Evolutionary conservation across 2,888 invertebrate genomes (phyloP).

Genomic region (Leucoptera coffeella): DNA sequence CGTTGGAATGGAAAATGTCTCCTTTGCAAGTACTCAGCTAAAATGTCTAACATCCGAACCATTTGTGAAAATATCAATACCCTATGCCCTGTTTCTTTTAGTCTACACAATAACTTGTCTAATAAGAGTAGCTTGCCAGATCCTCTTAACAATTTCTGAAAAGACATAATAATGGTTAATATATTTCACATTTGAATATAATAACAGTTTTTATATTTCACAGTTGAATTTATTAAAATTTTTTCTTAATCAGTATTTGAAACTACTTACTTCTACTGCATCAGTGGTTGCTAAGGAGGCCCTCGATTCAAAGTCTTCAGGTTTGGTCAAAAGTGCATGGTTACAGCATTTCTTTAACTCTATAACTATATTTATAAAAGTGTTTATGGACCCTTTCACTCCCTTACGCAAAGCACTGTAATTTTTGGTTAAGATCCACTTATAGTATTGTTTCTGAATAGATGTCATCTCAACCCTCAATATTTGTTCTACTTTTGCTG

Average conservation of each 20-base stretch:
- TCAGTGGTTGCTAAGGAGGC: slow-evolving; percentile 64
- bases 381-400: slow-evolving; percentile 85
- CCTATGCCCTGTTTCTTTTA: slow-evolving; percentile 93
- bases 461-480: slow-evolving; percentile 97
- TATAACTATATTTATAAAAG: slow-evolving; percentile 96
- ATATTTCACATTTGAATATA: no score
- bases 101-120: slow-evolving; percentile 87
- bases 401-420: slow-evolving; percentile 94
- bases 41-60: slow-evolving; percentile 97
- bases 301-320: slow-evolving; percentile 65
- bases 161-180: no score
- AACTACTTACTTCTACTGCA: slow-evolving; percentile 60
- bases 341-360: slow-evolving; percentile 99
- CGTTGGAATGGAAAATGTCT: slow-evolving; percentile 94
- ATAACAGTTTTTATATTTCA: no score
- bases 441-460: slow-evolving; percentile 96
- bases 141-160: slow-evolving; percentile 81
- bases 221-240: no score
- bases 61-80: slow-evolving; percentile 99
- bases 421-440: slow-evolving; percentile 98
- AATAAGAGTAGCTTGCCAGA: slow-evolving; percentile 94
- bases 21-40: slow-evolving; percentile 92
- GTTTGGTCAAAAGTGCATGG: slow-evolving; percentile 83
- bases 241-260: no score
- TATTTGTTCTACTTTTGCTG: slow-evolving; percentile 99